Evolutionary conservation across 2,888 invertebrate genomes (phyloP), one percentile per base, ranked within the genome.

Genomic region (Ochlodes sylvanus): DNA sequence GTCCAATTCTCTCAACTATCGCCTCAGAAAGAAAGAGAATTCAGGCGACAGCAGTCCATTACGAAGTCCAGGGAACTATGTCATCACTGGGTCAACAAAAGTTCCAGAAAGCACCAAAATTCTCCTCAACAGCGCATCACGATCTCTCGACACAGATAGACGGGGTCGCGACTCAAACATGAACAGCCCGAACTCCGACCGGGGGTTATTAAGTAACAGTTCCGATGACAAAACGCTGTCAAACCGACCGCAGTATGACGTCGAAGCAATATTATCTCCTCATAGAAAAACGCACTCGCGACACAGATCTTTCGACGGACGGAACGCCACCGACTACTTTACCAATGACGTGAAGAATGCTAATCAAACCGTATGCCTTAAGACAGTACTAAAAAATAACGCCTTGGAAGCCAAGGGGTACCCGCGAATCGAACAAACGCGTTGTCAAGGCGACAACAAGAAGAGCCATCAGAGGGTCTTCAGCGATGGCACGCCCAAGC

Each of bases 241-340:
- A 0, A 90, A 91, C 41, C 77, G 87, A 50, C 90, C 89, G 0
- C 86, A 79, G 0, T 87, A 88, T 44, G 90, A 93, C 72, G 86
- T 93, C 0, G 83, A 88, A 6, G 79, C 85, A 0, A 84, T 89
- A 5, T 67, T 87, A n/a, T 92, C 85, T 73, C 94, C 87, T 67
- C 92, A 87, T 70, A 93, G 93, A 72, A 93, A 94, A 71, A 84
- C 90, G n/a, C 94, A 95, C 78, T 74, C 89, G 9, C 82, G 95
- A 50, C 94, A 95, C 82, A 93, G 93, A 73, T 94, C 94, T 1
- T 88, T 94, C 55, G 95, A 95, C 44, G 90, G 87, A 19, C 85
- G 89, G 75, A 89, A 85, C 63, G 77, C 87, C n/a, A 84, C 85
- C 0, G 86, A 88, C 70, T 81, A 87, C 7, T 85, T 88, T 14